These are phyloP conservation scores for Aspidoscelis tigris DNA, from an alignment of 2,113 vertebrate species.

Conservation along the genomic window DNA sequence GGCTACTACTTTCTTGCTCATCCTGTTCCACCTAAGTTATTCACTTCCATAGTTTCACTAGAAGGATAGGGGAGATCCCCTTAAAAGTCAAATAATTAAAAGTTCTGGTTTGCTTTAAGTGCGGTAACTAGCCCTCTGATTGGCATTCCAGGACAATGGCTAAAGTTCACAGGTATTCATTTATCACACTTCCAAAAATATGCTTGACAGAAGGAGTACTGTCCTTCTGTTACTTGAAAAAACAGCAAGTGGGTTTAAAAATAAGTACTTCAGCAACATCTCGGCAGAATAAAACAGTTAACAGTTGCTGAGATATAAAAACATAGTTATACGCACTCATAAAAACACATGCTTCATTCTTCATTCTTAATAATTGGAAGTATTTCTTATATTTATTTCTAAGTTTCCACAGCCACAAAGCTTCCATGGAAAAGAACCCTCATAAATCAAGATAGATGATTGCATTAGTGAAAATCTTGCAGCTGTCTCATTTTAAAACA, in stretches of 20 bases:
- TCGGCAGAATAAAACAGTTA: background rate
- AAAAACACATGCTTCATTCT: too few relatives aligned
- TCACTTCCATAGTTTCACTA: too few relatives aligned
- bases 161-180: background rate
- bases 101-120: background rate
- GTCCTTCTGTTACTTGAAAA: background rate
- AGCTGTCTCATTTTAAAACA: background rate
- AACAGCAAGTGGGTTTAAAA: background rate
- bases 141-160: background rate
- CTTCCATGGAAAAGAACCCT: too few relatives aligned
- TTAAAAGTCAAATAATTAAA: background rate
- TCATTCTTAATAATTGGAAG: too few relatives aligned
- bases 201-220: background rate
- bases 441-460: too few relatives aligned
- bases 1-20: too few relatives aligned
- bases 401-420: too few relatives aligned
- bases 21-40: too few relatives aligned
- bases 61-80: too few relatives aligned
- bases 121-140: background rate
- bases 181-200: background rate
- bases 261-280: background rate
- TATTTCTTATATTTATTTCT: too few relatives aligned
- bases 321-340: background rate
- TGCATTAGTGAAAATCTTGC: background rate
- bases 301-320: background rate